Percentiles rank a stretch among this genome's conserved stretches.
phyloP scores from a whole-genome alignment of 2,797 vertebrate genomes.

The Ptychadena robeensis region DNA sequence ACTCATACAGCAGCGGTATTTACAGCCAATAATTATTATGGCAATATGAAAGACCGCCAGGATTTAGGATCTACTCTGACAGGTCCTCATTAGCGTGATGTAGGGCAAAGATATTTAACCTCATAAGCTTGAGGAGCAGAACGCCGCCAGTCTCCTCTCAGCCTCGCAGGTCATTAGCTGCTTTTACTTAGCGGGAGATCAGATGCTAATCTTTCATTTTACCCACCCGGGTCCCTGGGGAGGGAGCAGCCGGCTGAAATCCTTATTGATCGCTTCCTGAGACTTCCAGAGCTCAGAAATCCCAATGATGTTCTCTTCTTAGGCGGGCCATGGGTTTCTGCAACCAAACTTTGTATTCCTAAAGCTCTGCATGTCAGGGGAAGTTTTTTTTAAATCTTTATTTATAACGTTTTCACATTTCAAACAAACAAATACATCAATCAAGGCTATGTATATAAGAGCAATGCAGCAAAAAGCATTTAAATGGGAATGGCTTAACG shows the following conservation, averaged over 20 bases:
- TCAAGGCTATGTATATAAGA: no score
- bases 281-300: background rate
- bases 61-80: background rate
- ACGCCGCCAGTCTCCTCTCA: background rate
- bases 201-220: slow-evolving; percentile 41
- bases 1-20: background rate
- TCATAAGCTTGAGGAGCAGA: background rate
- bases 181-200: slow-evolving; percentile 14
- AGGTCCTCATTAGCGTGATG: background rate
- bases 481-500: no score
- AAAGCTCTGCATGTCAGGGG: no score
- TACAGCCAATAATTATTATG: background rate
- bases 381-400: no score
- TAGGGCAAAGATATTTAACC: background rate
- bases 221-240: background rate
- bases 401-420: no score
- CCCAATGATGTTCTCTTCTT: background rate
- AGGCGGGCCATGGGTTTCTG: background rate
- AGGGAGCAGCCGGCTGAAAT: slow-evolving; percentile 14
- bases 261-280: slow-evolving; percentile 39
- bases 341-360: background rate
- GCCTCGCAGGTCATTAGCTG: slow-evolving; percentile 32
- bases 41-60: background rate
- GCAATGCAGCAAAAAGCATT: no score
- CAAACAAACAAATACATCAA: no score